Conservation (phyloP, 2,888 invertebrate species). For the Aricia artaxerxes region DNA sequence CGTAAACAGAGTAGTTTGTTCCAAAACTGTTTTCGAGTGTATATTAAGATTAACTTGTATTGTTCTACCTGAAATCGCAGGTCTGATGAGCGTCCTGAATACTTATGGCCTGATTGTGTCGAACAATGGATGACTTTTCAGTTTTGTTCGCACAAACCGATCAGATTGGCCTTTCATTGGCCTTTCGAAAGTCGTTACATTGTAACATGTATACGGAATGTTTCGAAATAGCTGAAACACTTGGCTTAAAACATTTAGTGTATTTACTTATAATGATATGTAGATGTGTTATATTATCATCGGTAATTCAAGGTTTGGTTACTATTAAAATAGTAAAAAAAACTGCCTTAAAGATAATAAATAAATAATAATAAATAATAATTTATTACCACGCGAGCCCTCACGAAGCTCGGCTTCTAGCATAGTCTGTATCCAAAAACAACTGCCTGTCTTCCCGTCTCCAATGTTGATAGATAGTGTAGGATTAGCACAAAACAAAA, state of each 20-base stretch:
- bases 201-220: neutral
- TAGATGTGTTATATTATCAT: no score
- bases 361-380: no score
- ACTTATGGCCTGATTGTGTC: conserved; percentile 1
- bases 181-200: neutral
- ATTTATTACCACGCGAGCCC: no score
- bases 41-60: neutral
- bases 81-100: neutral
- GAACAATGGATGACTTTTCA: neutral
- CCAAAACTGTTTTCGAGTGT: neutral
- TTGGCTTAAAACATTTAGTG: neutral
- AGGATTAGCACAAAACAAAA: no score
- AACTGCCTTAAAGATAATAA: no score
- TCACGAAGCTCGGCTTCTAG: no score
- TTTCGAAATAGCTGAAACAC: neutral
- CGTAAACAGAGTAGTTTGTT: neutral
- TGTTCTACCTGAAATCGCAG: neutral
- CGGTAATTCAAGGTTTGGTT: no score
- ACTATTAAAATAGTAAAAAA: no score
- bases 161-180: conserved; percentile 5
- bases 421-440: no score
- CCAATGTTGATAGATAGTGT: no score
- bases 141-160: neutral
- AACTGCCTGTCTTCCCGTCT: no score
- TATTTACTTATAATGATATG: no score